Base-by-base conservation (phyloP, 2,113 vertebrate species). In the Nannobrachium achirus region DNA sequence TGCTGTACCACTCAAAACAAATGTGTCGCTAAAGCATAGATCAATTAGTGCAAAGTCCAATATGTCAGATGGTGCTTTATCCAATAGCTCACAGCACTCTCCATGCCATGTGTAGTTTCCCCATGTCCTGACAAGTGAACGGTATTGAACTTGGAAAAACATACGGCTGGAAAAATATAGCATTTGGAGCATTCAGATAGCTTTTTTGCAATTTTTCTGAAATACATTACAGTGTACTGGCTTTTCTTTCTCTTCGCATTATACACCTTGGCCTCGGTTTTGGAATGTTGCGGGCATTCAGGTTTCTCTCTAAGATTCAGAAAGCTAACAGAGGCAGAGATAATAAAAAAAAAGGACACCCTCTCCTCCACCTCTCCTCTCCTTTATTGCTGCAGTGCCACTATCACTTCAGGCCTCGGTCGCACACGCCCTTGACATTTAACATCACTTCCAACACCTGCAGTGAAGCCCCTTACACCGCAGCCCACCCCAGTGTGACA, bases 351-450 rank as follows among this genome's bases (percentile, higher is more conserved):
- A 41, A 56, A 66, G 48, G 64, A 33, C n/a, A 10, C 50, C 63
- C 65, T 60, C 59, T 65, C 76, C 73, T 68, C 45, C 15, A 0
- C 42, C 56, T 46, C 18, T 41, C 45, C 75, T 39, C 14, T 33
- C 33, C 46, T 48, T 15, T 4, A 7, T 63, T 83, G 81, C 86
- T 15, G 76, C 84, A 83, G 74, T 76, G 80, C 80, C 25, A 33
- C 25, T 80, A 82, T 86, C 80, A 84, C 73, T 49, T 55, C 53
- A 75, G 75, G 73, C 52, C 74, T 72, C 59, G 38, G 25, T 70
- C 71, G 73, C 59, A 33, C 71, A 73, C 63, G 73, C 71, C 73
- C 60, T 71, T 83, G 76, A 78, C 83, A 77, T 86, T 84, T 67
- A 86, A 62, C 79, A 68, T 76, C 66, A 68, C 61, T 66, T 69